Percentiles rank a stretch among this genome's conserved stretches.
Conservation (phyloP, 2,113 vertebrate species). For the Eudyptes chrysolophus region DNA sequence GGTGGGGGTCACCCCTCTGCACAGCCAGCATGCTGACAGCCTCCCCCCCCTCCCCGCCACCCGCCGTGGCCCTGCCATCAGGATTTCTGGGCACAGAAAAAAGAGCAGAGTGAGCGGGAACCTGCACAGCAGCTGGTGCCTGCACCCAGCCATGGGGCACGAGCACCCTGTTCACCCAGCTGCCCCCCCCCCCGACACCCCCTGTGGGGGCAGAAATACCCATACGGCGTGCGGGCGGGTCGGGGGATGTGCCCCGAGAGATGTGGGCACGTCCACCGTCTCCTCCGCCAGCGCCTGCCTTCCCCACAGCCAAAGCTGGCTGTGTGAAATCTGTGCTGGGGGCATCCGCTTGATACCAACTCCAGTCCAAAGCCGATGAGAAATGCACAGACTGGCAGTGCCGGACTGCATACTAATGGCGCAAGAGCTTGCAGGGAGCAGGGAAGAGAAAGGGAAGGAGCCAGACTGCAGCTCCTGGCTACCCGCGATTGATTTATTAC, state of each 20-base stretch:
- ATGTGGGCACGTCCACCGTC: not conserved
- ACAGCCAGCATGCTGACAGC: not conserved
- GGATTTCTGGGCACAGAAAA: not conserved
- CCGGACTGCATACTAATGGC: slow-evolving; percentile 65
- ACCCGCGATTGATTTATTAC: slow-evolving; percentile 73
- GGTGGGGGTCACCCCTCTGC: not conserved
- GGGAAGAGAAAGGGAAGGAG: slow-evolving; percentile 48
- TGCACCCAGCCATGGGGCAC: not conserved
- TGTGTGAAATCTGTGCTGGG: slow-evolving; percentile 17
- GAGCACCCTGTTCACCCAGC: accelerated
- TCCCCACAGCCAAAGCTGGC: not conserved
- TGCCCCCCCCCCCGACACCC: not conserved
- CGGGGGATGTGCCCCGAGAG: accelerated
- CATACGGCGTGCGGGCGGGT: accelerated
- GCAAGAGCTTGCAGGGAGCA: slow-evolving; percentile 20
- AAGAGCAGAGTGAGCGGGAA: not conserved
- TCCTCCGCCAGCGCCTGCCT: not conserved
- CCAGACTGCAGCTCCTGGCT: slow-evolving; percentile 72
- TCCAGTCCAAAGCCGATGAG: slow-evolving; percentile 37
- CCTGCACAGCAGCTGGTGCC: not conserved
- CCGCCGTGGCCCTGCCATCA: accelerated
- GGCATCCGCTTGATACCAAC: slow-evolving; percentile 30
- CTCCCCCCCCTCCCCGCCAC: too few relatives aligned
- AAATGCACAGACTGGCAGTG: slow-evolving; percentile 17
- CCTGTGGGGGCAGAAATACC: not conserved